Evolutionary conservation across 2,888 invertebrate genomes (phyloP), one percentile per base, ranked within the genome.

Genomic region (Drosophila paranaensis): DNA sequence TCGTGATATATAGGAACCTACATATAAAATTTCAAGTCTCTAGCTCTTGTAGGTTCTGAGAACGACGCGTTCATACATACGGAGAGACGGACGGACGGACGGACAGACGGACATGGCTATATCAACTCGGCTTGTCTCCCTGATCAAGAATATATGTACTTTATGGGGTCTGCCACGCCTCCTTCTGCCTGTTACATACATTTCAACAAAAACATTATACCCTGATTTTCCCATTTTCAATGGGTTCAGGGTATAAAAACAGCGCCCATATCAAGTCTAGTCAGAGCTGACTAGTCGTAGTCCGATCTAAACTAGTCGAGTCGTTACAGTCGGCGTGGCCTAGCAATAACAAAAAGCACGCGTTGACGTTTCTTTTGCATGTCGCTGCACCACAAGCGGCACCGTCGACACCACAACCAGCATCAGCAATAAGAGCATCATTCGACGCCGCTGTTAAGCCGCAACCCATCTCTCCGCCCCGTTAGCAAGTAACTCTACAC

Each of bases 251-350:
- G 20, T 20, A 20, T 20, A 20, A 71, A 69, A 20, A 20, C 81
- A 68, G 81, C 70, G 75, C 70, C 42, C 72, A 79, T 83, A 83
- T 86, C 87, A 77, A 81, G 83, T 77, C 79, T 81, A 82, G 82
- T 74, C 81, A 74, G 74, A 76, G 70, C 82, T 82, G 82, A 76
- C 82, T 82, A 72, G 78, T 86, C 82, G 72, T 61, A 62, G 81
- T 72, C 77, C 84, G 82, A 84, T 84, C 84, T 83, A 84, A 87
- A 84, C 88, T 84, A 84, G 83, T 84, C 84, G 87, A 83, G 87
- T 86, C 83, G 87, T 83, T 83, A 79, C 81, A 86, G 79, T 72
- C 62, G 71, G 48, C 54, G 62, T 80, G 76, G 82, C 81, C 73
- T 72, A 56, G 55, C 62, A 65, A 20, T 55, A 50, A 16, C 43